Evolutionary conservation across 2,113 vertebrate genomes (phyloP).

Genomic region (Grantiella picta): DNA sequence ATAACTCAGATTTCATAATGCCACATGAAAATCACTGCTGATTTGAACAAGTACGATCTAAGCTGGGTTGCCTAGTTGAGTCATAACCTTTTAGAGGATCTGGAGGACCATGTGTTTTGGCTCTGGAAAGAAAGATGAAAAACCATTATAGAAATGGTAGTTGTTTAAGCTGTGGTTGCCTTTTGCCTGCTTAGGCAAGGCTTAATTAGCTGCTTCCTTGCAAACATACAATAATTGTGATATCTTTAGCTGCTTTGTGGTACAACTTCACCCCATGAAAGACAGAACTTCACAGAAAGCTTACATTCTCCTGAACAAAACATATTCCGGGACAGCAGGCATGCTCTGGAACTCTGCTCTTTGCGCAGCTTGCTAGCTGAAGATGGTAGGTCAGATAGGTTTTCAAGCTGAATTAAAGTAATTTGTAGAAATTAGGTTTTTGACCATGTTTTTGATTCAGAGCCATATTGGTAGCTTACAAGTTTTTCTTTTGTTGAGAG

Average conservation of each 20-base stretch:
- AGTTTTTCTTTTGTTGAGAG: neutral
- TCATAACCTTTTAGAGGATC: neutral
- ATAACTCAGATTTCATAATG: neutral
- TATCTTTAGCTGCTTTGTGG: slow-evolving; percentile 70
- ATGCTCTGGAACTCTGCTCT: neutral
- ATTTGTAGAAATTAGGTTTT: neutral
- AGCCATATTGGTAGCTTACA: neutral
- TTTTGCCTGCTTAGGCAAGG: slow-evolving; percentile 2
- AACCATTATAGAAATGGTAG: neutral
- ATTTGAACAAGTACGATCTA: neutral
- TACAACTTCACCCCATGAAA: slow-evolving; percentile 29
- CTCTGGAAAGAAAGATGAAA: neutral
- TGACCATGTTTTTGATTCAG: neutral
- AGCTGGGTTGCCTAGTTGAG: neutral
- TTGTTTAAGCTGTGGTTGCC: neutral
- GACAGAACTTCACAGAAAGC: slow-evolving; percentile 18
- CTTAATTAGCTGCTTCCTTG: slow-evolving; percentile 43
- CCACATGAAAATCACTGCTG: neutral
- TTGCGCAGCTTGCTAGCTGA: neutral
- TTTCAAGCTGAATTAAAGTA: neutral
- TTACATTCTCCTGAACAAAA: slow-evolving; percentile 44
- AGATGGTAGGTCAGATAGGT: neutral
- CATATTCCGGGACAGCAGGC: neutral
- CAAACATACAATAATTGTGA: slow-evolving; percentile 46
- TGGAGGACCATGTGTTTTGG: neutral